These are phyloP conservation scores for Sarcophaga rosellei DNA, from an alignment of 2,888 invertebrate genomes.

Conservation along the genomic window DNA sequence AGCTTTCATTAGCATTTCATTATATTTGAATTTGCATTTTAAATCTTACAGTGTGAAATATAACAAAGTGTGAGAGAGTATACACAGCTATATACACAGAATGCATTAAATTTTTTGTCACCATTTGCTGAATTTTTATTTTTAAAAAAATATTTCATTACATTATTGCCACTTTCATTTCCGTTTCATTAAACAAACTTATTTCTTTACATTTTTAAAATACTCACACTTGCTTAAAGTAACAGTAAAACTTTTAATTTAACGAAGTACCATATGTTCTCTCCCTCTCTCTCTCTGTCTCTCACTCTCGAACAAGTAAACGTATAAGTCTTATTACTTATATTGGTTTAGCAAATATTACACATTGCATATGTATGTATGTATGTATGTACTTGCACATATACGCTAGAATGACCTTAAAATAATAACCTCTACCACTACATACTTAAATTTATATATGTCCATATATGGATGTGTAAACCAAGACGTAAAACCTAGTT, in stretches of 20 bases:
- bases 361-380: neutral
- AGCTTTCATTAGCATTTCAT: neutral
- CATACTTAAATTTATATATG: neutral
- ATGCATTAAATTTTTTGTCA: too few relatives aligned
- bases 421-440: neutral
- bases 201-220: neutral
- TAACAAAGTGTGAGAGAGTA: too few relatives aligned
- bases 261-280: neutral
- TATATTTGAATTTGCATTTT: neutral
- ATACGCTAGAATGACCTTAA: constrained; percentile 36
- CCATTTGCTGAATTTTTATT: neutral
- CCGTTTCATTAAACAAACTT: neutral
- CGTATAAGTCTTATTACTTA: constrained; percentile 40
- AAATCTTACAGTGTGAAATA: neutral
- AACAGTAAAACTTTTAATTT: neutral
- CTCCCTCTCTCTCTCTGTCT: neutral
- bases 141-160: neutral
- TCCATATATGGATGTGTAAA: neutral
- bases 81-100: too few relatives aligned
- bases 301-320: neutral
- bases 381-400: neutral
- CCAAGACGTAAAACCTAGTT: neutral
- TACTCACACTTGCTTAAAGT: too few relatives aligned
- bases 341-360: neutral
- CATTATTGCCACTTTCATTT: neutral